Base-by-base conservation (phyloP, 2,888 invertebrate genomes). In the Cyaniris semiargus region DNA sequence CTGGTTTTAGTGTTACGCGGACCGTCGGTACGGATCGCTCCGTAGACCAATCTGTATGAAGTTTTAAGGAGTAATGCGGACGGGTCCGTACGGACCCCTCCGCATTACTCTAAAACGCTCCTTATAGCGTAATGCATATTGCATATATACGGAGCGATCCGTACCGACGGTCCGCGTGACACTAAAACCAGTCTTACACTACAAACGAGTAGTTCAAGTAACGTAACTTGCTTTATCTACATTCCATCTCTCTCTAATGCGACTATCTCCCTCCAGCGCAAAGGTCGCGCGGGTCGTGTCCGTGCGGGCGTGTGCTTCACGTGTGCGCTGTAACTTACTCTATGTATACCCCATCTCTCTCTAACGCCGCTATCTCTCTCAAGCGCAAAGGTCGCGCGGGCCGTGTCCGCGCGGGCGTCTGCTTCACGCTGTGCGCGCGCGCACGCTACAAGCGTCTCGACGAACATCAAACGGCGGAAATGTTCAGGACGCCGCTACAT, bases 401-500 rank as follows among this genome's bases (percentile, higher is more conserved):
- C 23, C 96, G 99, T 78, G 99, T 99, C 0, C 95, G 97, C 0
- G 96, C 98, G 0, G 99, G 99, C 2, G 97, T 97, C 84, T 98
- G 98, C 86, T 99, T 98, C 90, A 98, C 98, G 82, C 93, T 99
- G 23, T 99, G 98, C 84, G 97, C 97, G 0, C 94, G 94, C 81
- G 96, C 97, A 0, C 94, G 98, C 23, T 97, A 89, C 88, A 94
- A 95, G 0, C 95, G 95, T 77, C 92, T 98, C 75, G 98, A 98
- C 3, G 97, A 99, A 83, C 98, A 99, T 85, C 96, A 97, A 87
- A 98, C 98, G 0, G 99, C 99, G 0, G 99, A 99, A 94, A 99
- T 99, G 96, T 98, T 99, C 93, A 95, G 99, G 76, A 99, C 99
- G 0, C 99, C 99, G 0, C 92, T 99, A 21, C 99, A 99, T 86